Base-by-base conservation (phyloP, 2,113 vertebrate species). In the Gallinago media region DNA sequence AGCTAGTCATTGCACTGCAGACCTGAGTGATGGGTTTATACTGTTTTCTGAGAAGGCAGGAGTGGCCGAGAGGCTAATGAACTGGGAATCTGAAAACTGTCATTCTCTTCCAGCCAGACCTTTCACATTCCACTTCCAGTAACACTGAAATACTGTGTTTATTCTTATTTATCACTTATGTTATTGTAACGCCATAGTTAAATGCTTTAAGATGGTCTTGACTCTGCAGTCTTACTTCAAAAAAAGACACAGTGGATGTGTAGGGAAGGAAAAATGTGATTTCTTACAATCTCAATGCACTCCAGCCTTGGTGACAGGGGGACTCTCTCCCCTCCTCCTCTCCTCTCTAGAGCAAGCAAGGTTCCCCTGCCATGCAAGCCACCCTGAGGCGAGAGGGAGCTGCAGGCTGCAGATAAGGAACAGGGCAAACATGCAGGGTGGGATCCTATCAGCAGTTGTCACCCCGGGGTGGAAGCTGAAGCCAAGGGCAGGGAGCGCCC, bases 291-390 rank as follows among this genome's bases (percentile, higher is more conserved):
- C 15, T 54, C 32, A 61, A 29, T 40, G 12, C 25, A 38, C 19
- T 8, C 8, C 42, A 68, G 59, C 46, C 36, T 25, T 22, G 22
- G 59, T 26, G 26, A 46, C 0, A 0, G 14, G 46, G 19, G 71
- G 34, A 27, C 10, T 19, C 29, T 68, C 65, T 73, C n/a, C 34
- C 5, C 27, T 84, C 21, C 32, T 79, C 19, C 15, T 25, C 38
- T 46, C 66, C 32, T 26, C 3, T 6, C 40, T 18, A 47, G 21
- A 79, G 47, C 21, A 50, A 23, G 20, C 9, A 32, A 38, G 20
- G 46, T 32, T 65, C 5, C 26, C 9, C 11, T 34, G 71, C 42
- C 34, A 1, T 27, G 13, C 19, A 46, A 73, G 8, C 11, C 42
- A 23, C 18, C 67, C 58, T 9, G 29, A 34, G 67, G 77, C 1